Conservation (phyloP, 2,888 invertebrate genomes). For the Mimas tiliae region DNA sequence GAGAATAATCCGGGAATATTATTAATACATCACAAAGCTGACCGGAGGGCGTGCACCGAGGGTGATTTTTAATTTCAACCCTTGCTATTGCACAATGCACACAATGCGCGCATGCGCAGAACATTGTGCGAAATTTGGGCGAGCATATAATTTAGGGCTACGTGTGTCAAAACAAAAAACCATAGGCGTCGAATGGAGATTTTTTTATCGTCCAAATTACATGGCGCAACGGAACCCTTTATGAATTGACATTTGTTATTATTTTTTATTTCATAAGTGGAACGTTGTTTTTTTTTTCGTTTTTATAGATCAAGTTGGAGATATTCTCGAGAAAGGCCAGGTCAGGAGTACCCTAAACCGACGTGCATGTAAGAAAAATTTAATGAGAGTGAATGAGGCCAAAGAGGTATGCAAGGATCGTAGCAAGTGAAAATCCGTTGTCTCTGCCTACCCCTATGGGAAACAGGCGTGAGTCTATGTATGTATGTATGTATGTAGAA, state of each 20-base stretch:
- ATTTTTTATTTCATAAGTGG: not conserved
- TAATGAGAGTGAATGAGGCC: too few relatives aligned
- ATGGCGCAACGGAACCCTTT: not conserved
- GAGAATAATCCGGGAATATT: slow-evolving; percentile 58
- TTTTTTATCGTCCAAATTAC: not conserved
- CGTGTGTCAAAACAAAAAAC: not conserved
- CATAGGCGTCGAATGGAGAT: not conserved
- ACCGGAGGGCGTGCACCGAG: slow-evolving; percentile 52
- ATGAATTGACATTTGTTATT: not conserved
- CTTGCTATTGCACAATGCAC: slow-evolving; percentile 53
- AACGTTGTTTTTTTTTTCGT: too few relatives aligned
- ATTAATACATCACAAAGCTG: slow-evolving; percentile 40
- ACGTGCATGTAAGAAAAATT: too few relatives aligned
- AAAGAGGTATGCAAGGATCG: too few relatives aligned
- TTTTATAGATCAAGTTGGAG: too few relatives aligned
- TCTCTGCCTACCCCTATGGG: too few relatives aligned
- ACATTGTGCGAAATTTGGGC: slow-evolving; percentile 56
- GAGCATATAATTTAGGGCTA: slow-evolving; percentile 31
- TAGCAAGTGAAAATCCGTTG: too few relatives aligned
- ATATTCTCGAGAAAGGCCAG: too few relatives aligned
- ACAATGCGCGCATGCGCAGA: slow-evolving; percentile 63
- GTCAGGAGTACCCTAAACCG: too few relatives aligned
- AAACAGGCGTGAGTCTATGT: too few relatives aligned
- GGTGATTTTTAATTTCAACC: slow-evolving; percentile 54
- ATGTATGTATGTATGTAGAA: too few relatives aligned